These are phyloP conservation scores for Balearica regulorum DNA, from an alignment of 2,797 vertebrate species.

Conservation along the genomic window DNA sequence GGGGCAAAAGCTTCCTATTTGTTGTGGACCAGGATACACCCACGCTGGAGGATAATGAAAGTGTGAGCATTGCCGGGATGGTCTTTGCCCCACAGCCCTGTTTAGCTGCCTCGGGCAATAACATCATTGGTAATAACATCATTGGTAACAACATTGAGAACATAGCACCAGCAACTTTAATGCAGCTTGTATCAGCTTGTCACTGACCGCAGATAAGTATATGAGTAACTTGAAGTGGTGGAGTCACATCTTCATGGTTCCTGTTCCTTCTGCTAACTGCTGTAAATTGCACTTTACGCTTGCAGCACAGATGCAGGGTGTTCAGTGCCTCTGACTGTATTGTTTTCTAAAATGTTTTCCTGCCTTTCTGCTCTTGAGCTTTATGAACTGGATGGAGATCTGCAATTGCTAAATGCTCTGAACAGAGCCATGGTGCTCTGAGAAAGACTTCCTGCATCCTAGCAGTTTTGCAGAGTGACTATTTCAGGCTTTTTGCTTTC, in stretches of 20 bases:
- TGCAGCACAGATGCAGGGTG: neutral
- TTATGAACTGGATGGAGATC: neutral
- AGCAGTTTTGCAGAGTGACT: neutral
- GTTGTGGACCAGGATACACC: neutral
- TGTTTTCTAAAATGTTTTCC: neutral
- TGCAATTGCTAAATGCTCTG: neutral
- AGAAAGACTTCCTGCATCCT: neutral
- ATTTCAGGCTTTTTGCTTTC: neutral
- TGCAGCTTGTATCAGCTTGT: neutral
- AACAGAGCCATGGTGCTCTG: neutral
- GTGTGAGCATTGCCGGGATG: neutral
- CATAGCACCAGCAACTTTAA: neutral
- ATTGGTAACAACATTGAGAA: neutral
- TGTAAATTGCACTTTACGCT: neutral
- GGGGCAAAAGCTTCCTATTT: neutral
- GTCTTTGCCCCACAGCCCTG: neutral
- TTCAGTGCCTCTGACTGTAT: neutral
- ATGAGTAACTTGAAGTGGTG: neutral
- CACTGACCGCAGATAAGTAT: neutral
- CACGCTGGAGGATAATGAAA: neutral
- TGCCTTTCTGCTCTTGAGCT: neutral
- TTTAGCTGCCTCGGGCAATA: neutral
- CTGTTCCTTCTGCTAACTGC: neutral
- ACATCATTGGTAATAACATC: neutral
- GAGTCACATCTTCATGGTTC: neutral